Percentiles rank a stretch among this genome's conserved stretches.
These are phyloP conservation scores for Trypoxylon attenuatum DNA, from an alignment of 2,888 invertebrate genomes.

Conservation along the genomic window DNA sequence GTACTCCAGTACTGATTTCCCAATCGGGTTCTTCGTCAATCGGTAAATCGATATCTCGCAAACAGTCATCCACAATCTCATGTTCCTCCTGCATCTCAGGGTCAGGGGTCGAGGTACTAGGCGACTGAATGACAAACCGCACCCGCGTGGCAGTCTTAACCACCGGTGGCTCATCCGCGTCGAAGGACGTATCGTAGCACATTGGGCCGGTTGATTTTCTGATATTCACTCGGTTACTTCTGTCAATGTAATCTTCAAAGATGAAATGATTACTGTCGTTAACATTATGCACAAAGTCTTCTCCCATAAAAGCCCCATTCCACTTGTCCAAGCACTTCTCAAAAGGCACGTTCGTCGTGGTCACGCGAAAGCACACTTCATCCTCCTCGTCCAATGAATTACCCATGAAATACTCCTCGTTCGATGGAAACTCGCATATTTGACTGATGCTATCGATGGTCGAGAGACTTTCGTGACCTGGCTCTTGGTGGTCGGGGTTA, in stretches of 20 bases:
- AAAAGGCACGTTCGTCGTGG: conserved; percentile 68
- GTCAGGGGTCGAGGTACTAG: conserved; percentile 53
- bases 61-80: conserved; percentile 12
- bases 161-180: conserved; percentile 27
- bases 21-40: not conserved
- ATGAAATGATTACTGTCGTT: conserved; percentile 50
- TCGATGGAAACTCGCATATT: not conserved
- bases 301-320: conserved; percentile 36
- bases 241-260: conserved; percentile 68
- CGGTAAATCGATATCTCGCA: conserved; percentile 9
- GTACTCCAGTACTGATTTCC: not conserved
- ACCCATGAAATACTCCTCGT: conserved; percentile 24
- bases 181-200: conserved; percentile 25
- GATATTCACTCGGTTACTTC: conserved; percentile 51
- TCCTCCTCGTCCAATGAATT: conserved; percentile 34
- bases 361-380: conserved; percentile 64
- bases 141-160: conserved; percentile 54
- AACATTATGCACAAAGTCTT: conserved; percentile 21
- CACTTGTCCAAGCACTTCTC: conserved; percentile 61
- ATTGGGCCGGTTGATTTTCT: conserved; percentile 29
- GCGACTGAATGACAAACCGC: conserved; percentile 64
- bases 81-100: conserved; percentile 9
- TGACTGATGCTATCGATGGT: not conserved
- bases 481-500: not conserved
- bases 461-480: not conserved